Evolutionary conservation across 2,888 invertebrate genomes (phyloP), one percentile per base, ranked within the genome.

Genomic region (Prosapia bicincta): DNA sequence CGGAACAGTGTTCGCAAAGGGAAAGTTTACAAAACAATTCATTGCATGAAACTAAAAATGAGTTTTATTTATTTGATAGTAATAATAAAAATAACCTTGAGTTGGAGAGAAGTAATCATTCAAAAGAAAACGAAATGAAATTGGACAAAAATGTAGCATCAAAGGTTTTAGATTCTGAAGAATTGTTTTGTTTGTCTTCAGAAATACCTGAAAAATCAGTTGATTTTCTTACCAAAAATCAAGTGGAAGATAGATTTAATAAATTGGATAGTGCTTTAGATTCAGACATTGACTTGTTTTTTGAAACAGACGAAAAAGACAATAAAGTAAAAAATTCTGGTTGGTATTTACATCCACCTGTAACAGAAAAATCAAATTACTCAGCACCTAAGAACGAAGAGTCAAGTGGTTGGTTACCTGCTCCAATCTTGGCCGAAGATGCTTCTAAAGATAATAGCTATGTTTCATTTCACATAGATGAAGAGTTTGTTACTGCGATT

Each of bases 401-500:
- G 9, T 32, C 75, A 68, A 84, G 83, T 75, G 89, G 77, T 71
- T 89, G 89, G 78, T 87, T 87, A 0, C 86, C 88, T 7, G 68
- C 87, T 0, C 86, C 88, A 10, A 72, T 76, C 6, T 75, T 78
- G 10, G 78, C 77, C 1, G 79, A 79, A 28, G 85, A 86, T 3
- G 79, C 85, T 24, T 83, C 85, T 3, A 88, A 85, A 74, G 85
- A 88, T 38, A 86, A 87, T 78, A 83, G 86, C 67, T 88, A 89
- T 78, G 89, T 89, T 24, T 87, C 88, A 0, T 69, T 74, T 43
- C 87, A 87, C 23, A 85, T 92, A 77, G 91, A 92, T 81, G 92
- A 91, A 81, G 92, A 91, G 82, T 90, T 91, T 80, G 91, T 92
- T 81, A 87, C 90, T 54, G 92, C 92, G 0, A 87, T 93, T 77